Evolutionary conservation across 2,797 vertebrate genomes (phyloP).

Genomic region (Xyrichtys novacula): DNA sequence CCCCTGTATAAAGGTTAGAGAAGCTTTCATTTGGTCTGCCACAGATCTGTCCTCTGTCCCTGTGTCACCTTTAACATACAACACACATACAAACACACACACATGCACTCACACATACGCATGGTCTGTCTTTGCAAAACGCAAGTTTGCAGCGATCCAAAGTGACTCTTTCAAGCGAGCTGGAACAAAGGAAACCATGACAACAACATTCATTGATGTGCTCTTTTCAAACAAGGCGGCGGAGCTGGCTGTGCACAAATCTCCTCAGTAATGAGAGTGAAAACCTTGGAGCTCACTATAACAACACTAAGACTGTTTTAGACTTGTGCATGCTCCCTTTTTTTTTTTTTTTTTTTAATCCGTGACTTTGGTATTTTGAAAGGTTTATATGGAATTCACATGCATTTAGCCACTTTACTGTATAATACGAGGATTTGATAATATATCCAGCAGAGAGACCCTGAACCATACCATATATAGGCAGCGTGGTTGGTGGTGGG

Average conservation of each 20-base stretch:
- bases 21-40: conserved; percentile 14
- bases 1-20: conserved; percentile 35
- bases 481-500: no score
- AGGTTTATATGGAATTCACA: no score
- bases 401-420: background rate
- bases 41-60: conserved; percentile 38
- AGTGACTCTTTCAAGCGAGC: conserved; percentile 58
- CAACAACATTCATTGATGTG: conserved; percentile 68
- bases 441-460: background rate
- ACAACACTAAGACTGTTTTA: conserved; percentile 4
- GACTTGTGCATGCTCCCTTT: background rate
- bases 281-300: conserved; percentile 46
- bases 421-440: background rate
- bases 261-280: conserved; percentile 53
- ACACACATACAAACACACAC: background rate
- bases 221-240: conserved; percentile 56
- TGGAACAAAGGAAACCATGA: conserved; percentile 72
- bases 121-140: conserved; percentile 21
- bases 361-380: no score
- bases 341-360: no score
- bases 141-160: conserved; percentile 53
- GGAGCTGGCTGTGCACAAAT: conserved; percentile 45
- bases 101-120: background rate
- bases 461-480: no score
- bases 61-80: conserved; percentile 18